These are phyloP conservation scores for Casuarius casuarius DNA, from an alignment of 2,113 vertebrate species.

Conservation along the genomic window DNA sequence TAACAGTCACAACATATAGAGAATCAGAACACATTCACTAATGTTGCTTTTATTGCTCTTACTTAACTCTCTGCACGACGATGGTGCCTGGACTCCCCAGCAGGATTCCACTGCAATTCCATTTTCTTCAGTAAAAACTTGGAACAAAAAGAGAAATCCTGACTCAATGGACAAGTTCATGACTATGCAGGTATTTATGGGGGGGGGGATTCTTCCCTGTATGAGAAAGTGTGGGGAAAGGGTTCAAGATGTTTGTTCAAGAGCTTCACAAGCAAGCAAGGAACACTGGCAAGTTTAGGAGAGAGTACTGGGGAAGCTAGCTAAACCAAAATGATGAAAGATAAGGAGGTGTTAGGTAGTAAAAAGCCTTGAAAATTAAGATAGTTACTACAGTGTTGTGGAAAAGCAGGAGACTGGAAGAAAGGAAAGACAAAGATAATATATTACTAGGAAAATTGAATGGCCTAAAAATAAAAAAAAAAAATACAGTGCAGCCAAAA, in stretches of 20 bases:
- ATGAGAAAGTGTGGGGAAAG: not conserved
- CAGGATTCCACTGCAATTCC: not conserved
- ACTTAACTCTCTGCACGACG: accelerated
- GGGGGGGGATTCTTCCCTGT: not conserved
- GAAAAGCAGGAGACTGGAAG: not conserved
- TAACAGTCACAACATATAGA: not conserved
- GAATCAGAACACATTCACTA: not conserved
- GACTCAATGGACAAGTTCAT: not conserved
- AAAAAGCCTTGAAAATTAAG: not conserved
- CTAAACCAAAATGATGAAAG: not conserved
- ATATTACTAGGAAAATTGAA: not conserved
- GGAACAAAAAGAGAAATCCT: not conserved
- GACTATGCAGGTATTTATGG: not conserved
- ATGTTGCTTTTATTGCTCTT: not conserved
- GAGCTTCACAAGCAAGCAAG: not conserved
- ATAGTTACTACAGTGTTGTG: not conserved
- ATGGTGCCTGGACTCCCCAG: not conserved
- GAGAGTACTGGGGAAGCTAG: not conserved
- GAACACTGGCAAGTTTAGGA: not conserved
- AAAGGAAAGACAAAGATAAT: not conserved
- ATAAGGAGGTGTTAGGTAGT: not conserved
- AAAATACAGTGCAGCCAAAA: not conserved
- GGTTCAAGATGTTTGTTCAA: not conserved
- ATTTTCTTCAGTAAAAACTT: not conserved
- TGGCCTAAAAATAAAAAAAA: not conserved